phyloP scores from a whole-genome alignment of 2,797 vertebrate genomes.

The Mus caroli region DNA sequence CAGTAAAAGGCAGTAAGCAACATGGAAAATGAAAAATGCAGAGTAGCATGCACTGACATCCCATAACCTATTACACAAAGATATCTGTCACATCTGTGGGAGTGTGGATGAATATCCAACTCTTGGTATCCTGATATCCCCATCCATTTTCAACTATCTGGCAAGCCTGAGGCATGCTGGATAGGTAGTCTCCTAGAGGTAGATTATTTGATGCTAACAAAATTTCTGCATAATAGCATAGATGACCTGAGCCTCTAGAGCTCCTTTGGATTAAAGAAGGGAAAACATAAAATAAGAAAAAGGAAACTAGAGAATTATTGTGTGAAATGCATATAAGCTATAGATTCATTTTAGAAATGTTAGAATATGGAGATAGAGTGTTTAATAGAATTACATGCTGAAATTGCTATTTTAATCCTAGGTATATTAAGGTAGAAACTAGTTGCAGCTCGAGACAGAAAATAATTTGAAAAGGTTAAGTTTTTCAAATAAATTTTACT shows the following conservation, averaged over 20 bases:
- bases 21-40: constrained; percentile 4
- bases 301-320: background rate
- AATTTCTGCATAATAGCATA: background rate
- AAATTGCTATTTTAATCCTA: background rate
- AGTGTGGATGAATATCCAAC: constrained; percentile 67
- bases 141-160: constrained; percentile 68
- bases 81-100: constrained; percentile 31
- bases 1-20: constrained; percentile 11
- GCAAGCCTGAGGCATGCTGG: background rate
- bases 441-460: background rate
- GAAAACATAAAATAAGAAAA: background rate
- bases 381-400: background rate
- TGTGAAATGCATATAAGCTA: background rate
- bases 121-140: constrained; percentile 43
- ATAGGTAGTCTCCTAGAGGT: constrained; percentile 54
- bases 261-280: constrained; percentile 34
- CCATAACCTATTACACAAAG: background rate
- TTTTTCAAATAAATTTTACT: background rate
- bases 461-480: constrained; percentile 7
- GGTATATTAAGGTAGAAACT: background rate
- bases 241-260: background rate
- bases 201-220: background rate
- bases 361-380: background rate
- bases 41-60: background rate
- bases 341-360: background rate